Base-by-base conservation (phyloP, 2,797 vertebrate species). In the Dendrocincla tyrannina region DNA sequence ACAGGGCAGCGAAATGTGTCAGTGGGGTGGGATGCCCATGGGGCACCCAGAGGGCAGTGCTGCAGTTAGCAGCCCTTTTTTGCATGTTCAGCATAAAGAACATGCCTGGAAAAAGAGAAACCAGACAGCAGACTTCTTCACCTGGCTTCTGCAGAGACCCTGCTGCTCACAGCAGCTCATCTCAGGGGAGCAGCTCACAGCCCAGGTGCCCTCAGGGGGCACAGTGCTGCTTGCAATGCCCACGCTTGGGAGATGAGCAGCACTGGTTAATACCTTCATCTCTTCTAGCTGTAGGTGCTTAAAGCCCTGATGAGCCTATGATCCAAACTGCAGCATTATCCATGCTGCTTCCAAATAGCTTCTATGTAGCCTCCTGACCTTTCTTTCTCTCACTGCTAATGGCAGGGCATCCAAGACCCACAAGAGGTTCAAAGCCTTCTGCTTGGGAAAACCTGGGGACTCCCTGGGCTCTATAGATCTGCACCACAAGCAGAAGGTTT, bases 151-250 rank as follows among this genome's bases (percentile, higher is more conserved):
- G 32, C 55, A 55, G 32, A 44, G 42, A 30, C 9, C 5, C 32
- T 37, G 24, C 53, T 70, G 35, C 6, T 28, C 27, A 7, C 3
- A 23, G 33, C 50, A 47, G 35, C 8, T 35, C 2, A 1, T 23
- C 25, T 77, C 25, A 58, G 55, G 66, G 50, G 39, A 69, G 23
- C 47, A 83, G 55, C 14, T 39, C 1, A 0, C 17, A 64, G n/a
- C n/a, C 24, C 18, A 9, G 28, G 28, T 1, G 1, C 27, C 17
- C 37, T 8, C 3, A 1, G 27, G 42, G 11, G 30, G 13, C 0
- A 0, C n/a, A 7, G 10, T 1, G 0, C 27, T 70, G 27, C 58
- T 70, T 15, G 33, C 7, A 23, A 1, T 13, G 5, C 10, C 27
- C 9, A 4, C 0, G 0, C 2, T 11, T 28, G 3, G 16, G 11